Conservation (phyloP, 2,888 invertebrate genomes). For the Sylvicola fuscatus region DNA sequence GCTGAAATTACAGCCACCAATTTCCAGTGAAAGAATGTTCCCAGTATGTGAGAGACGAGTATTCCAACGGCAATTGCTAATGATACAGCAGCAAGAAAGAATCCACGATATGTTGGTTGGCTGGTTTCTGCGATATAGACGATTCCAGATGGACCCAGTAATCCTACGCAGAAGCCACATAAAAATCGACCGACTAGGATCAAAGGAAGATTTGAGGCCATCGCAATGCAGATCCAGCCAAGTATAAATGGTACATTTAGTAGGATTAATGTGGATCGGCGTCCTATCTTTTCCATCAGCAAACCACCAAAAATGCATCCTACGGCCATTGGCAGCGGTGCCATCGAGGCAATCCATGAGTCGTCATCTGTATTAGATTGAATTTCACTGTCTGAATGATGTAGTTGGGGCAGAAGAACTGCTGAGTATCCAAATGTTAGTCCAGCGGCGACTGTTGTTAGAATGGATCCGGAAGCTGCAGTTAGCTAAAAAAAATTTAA, state of each 20-base stretch:
- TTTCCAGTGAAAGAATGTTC: slow-evolving; percentile 40
- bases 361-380: slow-evolving; percentile 27
- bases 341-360: slow-evolving; percentile 44
- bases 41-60: slow-evolving; percentile 33
- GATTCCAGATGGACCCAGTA: slow-evolving; percentile 31
- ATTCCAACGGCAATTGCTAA: slow-evolving; percentile 36
- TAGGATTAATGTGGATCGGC: slow-evolving; percentile 33
- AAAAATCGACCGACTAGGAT: slow-evolving; percentile 34
- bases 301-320: slow-evolving; percentile 38
- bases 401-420: slow-evolving; percentile 37
- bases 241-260: slow-evolving; percentile 32
- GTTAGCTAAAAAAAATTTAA: slow-evolving; percentile 26
- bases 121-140: slow-evolving; percentile 38
- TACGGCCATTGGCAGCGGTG: slow-evolving; percentile 39
- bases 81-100: slow-evolving; percentile 33
- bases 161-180: slow-evolving; percentile 33
- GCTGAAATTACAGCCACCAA: slow-evolving; percentile 34
- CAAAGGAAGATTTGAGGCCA: slow-evolving; percentile 26
- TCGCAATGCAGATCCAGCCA: slow-evolving; percentile 37
- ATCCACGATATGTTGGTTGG: slow-evolving; percentile 35
- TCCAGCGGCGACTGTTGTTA: slow-evolving; percentile 34
- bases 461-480: slow-evolving; percentile 32
- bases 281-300: slow-evolving; percentile 38
- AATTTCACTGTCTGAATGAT: slow-evolving; percentile 22
- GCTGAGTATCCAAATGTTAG: slow-evolving; percentile 43